phyloP scores from a whole-genome alignment of 2,113 vertebrate genomes.

The Ictalurus punctatus region DNA sequence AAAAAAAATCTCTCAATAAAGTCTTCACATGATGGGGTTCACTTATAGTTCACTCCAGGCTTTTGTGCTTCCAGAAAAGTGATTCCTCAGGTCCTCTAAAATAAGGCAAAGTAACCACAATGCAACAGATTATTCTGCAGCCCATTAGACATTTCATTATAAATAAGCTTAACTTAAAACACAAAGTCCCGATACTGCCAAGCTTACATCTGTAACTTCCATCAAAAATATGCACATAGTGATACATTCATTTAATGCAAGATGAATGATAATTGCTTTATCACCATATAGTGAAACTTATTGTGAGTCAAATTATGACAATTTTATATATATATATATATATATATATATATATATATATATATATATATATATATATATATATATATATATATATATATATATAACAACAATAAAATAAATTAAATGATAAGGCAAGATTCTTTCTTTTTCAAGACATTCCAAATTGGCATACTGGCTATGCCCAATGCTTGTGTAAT shows the following conservation, averaged over 20 bases:
- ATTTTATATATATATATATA: too few species aligned
- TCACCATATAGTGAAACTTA: not conserved
- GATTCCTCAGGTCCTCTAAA: slow-evolving; percentile 8
- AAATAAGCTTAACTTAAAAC: not conserved
- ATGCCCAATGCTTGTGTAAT: too few species aligned
- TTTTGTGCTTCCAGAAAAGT: slow-evolving; percentile 44
- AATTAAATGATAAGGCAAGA: too few species aligned
- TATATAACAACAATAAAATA: too few species aligned
- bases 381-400: too few species aligned
- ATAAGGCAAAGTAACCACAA: not conserved
- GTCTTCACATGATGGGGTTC: slow-evolving; percentile 76
- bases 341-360: too few species aligned
- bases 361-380: too few species aligned
- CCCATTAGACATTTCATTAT: not conserved
- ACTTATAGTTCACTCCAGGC: slow-evolving; percentile 75
- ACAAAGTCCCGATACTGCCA: not conserved
- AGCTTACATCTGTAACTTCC: not conserved
- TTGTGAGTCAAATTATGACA: too few species aligned
- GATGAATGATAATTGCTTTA: not conserved
- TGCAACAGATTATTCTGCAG: slow-evolving; percentile 9
- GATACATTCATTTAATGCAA: not conserved
- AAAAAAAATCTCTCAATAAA: slow-evolving; percentile 71
- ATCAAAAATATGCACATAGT: not conserved
- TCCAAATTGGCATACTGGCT: too few species aligned
- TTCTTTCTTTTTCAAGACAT: too few species aligned